Conservation (phyloP, 2,888 invertebrate genomes). For the Acanthosoma haemorrhoidale region DNA sequence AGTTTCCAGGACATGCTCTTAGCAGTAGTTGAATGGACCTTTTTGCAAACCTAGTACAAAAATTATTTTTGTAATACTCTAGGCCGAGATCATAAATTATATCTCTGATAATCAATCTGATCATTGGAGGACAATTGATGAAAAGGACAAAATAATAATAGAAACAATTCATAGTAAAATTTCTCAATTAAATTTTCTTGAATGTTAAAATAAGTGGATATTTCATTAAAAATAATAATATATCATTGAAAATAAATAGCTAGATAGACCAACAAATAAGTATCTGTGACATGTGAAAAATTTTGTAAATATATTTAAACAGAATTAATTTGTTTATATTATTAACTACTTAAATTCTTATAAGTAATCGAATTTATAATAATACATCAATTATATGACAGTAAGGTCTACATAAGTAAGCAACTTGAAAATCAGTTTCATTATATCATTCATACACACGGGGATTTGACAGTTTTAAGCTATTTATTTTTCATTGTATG, state of each 20-base stretch:
- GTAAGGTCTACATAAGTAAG: too few species aligned
- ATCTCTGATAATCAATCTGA: neutral
- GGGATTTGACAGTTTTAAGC: too few species aligned
- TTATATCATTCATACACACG: too few species aligned
- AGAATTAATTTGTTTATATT: too few species aligned
- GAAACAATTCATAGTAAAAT: neutral
- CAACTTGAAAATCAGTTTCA: too few species aligned
- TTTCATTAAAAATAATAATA: neutral
- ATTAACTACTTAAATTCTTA: too few species aligned
- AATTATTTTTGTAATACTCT: conserved; percentile 12
- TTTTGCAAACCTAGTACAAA: conserved; percentile 10
- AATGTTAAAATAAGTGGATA: neutral
- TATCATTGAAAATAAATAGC: neutral
- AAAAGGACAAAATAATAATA: neutral
- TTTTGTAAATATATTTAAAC: neutral
- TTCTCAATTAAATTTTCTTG: neutral
- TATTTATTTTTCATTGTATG: too few species aligned
- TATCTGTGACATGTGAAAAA: neutral
- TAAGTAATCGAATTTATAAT: too few species aligned
- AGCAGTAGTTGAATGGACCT: neutral
- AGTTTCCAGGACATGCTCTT: conserved; percentile 10
- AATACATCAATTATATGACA: too few species aligned
- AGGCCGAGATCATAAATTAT: neutral
- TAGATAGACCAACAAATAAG: neutral
- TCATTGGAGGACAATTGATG: neutral